These are phyloP conservation scores for Trileptium ribeirensis DNA, from an alignment of 2,888 invertebrate species.

Conservation along the genomic window DNA sequence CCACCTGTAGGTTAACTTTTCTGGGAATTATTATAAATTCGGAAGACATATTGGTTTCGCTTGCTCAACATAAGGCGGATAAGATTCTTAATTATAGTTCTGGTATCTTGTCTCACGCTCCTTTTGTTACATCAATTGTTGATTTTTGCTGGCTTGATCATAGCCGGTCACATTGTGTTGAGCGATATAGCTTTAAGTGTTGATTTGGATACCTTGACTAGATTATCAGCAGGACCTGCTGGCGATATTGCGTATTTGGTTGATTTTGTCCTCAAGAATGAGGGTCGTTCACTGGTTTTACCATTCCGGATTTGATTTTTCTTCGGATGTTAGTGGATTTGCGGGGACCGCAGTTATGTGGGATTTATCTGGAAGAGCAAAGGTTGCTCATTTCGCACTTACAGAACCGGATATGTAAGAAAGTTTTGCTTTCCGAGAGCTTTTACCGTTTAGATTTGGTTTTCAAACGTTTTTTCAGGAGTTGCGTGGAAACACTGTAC, in stretches of 20 bases:
- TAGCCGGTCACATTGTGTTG: background rate
- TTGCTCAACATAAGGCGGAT: background rate
- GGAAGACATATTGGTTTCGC: background rate
- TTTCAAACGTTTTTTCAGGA: background rate
- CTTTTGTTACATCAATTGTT: background rate
- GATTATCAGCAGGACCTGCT: background rate
- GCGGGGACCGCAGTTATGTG: constrained; percentile 4
- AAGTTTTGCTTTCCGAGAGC: background rate
- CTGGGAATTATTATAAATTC: background rate
- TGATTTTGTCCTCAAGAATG: background rate
- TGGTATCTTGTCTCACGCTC: too few relatives aligned
- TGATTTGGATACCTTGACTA: background rate
- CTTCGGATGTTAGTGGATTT: background rate
- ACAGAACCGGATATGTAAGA: background rate
- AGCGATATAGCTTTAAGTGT: background rate
- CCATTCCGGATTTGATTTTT: background rate
- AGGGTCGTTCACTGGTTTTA: background rate
- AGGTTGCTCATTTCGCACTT: background rate
- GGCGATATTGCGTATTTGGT: background rate
- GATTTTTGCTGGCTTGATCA: background rate
- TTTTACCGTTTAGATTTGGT: background rate
- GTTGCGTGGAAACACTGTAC: background rate
- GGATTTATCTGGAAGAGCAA: background rate
- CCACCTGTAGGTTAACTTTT: background rate
- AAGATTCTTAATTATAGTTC: too few relatives aligned